These are phyloP conservation scores for Pogonomyrmex barbatus DNA, from an alignment of 1,140 invertebrate species.

Conservation along the genomic window DNA sequence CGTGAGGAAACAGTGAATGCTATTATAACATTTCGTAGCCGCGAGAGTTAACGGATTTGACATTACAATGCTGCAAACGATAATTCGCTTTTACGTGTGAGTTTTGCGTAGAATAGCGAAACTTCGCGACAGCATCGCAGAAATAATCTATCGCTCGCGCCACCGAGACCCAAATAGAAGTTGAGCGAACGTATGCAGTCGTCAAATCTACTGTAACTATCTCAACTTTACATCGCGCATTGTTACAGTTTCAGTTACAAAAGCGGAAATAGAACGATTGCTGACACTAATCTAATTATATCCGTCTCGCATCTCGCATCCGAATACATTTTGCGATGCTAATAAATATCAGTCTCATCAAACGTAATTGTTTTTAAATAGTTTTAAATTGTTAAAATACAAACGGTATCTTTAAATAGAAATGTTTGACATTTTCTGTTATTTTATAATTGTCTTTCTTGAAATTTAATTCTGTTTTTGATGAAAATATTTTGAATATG, in stretches of 20 bases:
- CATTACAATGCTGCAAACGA: slow-evolving; percentile 25
- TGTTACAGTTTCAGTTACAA: not conserved
- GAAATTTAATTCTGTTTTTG: not conserved
- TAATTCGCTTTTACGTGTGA: slow-evolving; percentile 42
- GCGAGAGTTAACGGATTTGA: slow-evolving; percentile 55
- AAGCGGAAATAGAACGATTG: slow-evolving; percentile 22
- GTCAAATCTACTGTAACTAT: slow-evolving; percentile 32
- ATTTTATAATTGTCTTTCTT: not conserved
- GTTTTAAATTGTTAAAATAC: not conserved
- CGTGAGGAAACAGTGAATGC: slow-evolving; percentile 22
- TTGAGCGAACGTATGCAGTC: slow-evolving; percentile 15
- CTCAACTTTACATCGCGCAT: slow-evolving; percentile 10
- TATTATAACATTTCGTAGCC: slow-evolving; percentile 41
- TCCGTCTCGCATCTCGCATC: too few species aligned
- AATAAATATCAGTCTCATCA: not conserved
- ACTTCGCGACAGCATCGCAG: slow-evolving; percentile 38
- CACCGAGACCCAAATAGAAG: slow-evolving; percentile 36
- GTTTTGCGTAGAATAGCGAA: slow-evolving; percentile 52
- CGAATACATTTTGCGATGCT: not conserved
- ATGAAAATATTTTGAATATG: not conserved
- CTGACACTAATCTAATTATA: not conserved
- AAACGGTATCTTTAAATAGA: not conserved
- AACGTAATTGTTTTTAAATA: not conserved
- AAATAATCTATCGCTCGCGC: slow-evolving; percentile 34
- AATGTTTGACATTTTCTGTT: not conserved